These are phyloP conservation scores for Colletes collaris DNA, from an alignment of 2,888 invertebrate species.

Conservation along the genomic window DNA sequence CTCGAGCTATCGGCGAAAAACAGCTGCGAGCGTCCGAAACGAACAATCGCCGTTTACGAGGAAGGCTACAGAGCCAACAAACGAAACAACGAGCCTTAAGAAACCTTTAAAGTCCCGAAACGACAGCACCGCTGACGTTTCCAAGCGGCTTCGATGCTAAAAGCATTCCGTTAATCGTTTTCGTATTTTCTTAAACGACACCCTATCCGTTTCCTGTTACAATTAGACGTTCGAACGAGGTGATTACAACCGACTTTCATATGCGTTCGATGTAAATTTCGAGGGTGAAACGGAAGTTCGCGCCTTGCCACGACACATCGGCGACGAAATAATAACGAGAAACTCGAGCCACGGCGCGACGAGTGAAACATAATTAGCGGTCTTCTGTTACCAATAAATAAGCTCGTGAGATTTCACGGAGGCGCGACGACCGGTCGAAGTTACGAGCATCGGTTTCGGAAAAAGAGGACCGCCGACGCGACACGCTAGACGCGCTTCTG, in stretches of 20 bases:
- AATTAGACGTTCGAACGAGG: conserved; percentile 37
- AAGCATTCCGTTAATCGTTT: conserved; percentile 39
- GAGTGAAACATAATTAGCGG: conserved; percentile 57
- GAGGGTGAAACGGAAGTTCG: background rate
- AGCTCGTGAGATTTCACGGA: conserved; percentile 52
- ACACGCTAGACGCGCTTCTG: conserved; percentile 62
- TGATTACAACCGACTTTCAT: conserved; percentile 58
- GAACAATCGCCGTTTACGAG: conserved; percentile 1
- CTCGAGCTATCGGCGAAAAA: conserved; percentile 25
- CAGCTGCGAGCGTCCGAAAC: background rate
- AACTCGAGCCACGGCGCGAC: conserved; percentile 54
- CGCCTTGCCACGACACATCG: conserved; percentile 27
- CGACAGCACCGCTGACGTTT: too few species aligned
- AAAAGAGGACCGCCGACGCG: conserved; percentile 64
- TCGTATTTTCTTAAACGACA: conserved; percentile 33
- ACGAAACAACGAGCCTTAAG: too few species aligned
- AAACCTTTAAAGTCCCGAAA: background rate
- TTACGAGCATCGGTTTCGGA: conserved; percentile 65
- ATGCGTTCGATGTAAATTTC: conserved; percentile 70
- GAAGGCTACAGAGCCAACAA: background rate
- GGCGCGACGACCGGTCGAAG: conserved; percentile 41
- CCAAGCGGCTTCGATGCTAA: background rate
- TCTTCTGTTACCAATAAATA: conserved; percentile 76
- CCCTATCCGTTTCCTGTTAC: conserved; percentile 28
- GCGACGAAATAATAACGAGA: conserved; percentile 71